Base-by-base conservation (phyloP, 2,888 invertebrate genomes). In the Neria commutata region DNA sequence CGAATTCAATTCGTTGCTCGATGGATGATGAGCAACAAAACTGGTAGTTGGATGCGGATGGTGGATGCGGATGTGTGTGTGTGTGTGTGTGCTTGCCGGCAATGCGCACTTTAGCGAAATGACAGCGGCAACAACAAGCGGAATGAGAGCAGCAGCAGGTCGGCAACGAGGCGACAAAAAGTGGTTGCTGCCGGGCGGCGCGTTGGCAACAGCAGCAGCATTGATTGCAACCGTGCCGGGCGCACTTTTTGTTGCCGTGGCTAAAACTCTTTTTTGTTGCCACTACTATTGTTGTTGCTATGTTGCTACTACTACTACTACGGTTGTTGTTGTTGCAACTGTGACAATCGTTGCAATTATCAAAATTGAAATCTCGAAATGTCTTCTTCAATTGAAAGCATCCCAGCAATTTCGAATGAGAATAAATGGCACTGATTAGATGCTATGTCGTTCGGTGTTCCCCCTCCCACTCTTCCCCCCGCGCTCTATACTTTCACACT, bases 341-440 rank as follows among this genome's bases (percentile, higher is more conserved):
- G 60, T 60, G 50, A 56, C 60, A 64, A 64, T 46, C 55, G 49
- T 34, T 53, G 54, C 64, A 62, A 64, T 64, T 62, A 64, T 62
- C 64, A 62, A 57, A 63, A 62, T 62, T 60, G 62, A 64, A 64
- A 64, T 61, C 61, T 61, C 56, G 49, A 51, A 60, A 60, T 23
- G 14, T 23, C 40, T 34, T 42, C 19, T 29, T 49, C 48, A 48
- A 29, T 17, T n/a, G 11, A n/a, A 37, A 37, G 5, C 37, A 4
- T 37, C 6, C 37, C 4, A 29, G 29, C 11, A 29, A 29, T 29
- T 29, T 29, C 11, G 29, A 11, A 29, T 11, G 11, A 6, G 29
- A 16, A 25, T 24, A 47, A 47, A 47, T 24, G 5, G 10, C 16
- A 11, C 24, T 24, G 2, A 47, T 47, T 47, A 47, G 5, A 47